phyloP scores from a whole-genome alignment of 2,797 vertebrate species.

The Hippoglossus hippoglossus region DNA sequence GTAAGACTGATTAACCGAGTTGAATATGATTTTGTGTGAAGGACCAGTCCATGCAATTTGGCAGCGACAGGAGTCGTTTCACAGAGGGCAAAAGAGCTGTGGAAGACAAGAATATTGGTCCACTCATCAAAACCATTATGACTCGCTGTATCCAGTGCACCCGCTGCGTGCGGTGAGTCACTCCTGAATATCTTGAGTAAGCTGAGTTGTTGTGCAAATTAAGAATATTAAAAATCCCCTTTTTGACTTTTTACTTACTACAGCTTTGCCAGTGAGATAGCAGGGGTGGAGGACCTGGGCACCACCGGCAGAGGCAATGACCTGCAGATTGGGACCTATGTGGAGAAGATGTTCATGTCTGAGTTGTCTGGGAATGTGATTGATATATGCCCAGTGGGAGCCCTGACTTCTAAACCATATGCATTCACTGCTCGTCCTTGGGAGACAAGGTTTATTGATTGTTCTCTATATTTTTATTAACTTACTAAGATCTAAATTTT shows the following conservation, averaged over 20 bases:
- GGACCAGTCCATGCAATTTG: constrained; percentile 94
- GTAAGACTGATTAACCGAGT: neutral
- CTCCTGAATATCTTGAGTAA: constrained; percentile 3
- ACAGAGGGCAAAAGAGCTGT: constrained; percentile 93
- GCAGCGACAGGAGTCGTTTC: constrained; percentile 94
- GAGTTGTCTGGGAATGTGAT: constrained; percentile 93
- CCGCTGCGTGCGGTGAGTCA: constrained; percentile 92
- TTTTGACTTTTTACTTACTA: constrained; percentile 40
- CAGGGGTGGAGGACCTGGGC: constrained; percentile 92
- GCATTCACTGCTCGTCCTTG: constrained; percentile 92
- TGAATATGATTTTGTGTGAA: constrained; percentile 35
- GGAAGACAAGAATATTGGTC: constrained; percentile 97
- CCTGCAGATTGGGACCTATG: constrained; percentile 91
- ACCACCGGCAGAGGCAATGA: constrained; percentile 92
- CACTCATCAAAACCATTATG: constrained; percentile 98
- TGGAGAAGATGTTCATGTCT: constrained; percentile 95
- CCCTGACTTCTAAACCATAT: constrained; percentile 92
- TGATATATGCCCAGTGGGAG: constrained; percentile 93
- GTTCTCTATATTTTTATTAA: neutral
- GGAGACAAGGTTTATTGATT: constrained; percentile 88
- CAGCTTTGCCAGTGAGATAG: constrained; percentile 94
- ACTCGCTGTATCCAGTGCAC: constrained; percentile 97
- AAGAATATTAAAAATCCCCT: constrained; percentile 21
- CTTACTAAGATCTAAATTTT: neutral
- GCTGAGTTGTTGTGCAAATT: constrained; percentile 1